Percentiles rank a stretch among this genome's conserved stretches.
phyloP scores from a whole-genome alignment of 2,888 invertebrate species.

The Lamproptera curius region DNA sequence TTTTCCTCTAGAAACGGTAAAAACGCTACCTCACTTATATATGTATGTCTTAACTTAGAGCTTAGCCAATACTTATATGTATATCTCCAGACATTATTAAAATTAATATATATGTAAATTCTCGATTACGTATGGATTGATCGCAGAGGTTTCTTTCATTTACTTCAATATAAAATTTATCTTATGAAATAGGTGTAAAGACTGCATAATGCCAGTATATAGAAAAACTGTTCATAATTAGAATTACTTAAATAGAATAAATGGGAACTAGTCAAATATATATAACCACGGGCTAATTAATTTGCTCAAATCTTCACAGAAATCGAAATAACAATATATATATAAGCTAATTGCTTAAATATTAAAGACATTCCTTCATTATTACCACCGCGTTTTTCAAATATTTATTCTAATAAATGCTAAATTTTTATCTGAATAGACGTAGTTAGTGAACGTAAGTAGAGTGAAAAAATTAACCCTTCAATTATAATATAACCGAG shows the following conservation, averaged over 20 bases:
- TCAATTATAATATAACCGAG: slow-evolving; percentile 19
- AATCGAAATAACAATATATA: slow-evolving; percentile 12
- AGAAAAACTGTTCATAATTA: slow-evolving; percentile 49
- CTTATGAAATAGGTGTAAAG: slow-evolving; percentile 49
- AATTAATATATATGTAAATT: slow-evolving; percentile 22
- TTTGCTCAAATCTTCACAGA: slow-evolving; percentile 46
- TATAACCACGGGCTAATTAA: slow-evolving; percentile 53
- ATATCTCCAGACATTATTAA: slow-evolving; percentile 33
- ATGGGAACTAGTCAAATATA: slow-evolving; percentile 72
- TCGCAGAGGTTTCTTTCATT: slow-evolving; percentile 11
- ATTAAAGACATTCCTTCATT: slow-evolving; percentile 31
- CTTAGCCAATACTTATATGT: slow-evolving; percentile 56
- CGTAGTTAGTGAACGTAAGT: slow-evolving; percentile 8
- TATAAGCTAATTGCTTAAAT: slow-evolving; percentile 10
- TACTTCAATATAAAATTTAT: slow-evolving; percentile 24
- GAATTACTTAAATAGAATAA: slow-evolving; percentile 53
- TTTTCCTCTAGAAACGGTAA: slow-evolving; percentile 73
- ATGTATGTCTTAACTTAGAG: slow-evolving; percentile 59
- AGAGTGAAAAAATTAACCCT: slow-evolving; percentile 8
- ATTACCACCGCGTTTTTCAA: slow-evolving; percentile 29
- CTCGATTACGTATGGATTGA: slow-evolving; percentile 25
- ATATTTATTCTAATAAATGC: slow-evolving; percentile 8
- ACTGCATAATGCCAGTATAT: slow-evolving; percentile 71
- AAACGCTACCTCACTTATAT: slow-evolving; percentile 74
- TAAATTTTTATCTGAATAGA: slow-evolving; percentile 12